Conservation (phyloP, 2,113 vertebrate genomes). For the Pimephales promelas region DNA sequence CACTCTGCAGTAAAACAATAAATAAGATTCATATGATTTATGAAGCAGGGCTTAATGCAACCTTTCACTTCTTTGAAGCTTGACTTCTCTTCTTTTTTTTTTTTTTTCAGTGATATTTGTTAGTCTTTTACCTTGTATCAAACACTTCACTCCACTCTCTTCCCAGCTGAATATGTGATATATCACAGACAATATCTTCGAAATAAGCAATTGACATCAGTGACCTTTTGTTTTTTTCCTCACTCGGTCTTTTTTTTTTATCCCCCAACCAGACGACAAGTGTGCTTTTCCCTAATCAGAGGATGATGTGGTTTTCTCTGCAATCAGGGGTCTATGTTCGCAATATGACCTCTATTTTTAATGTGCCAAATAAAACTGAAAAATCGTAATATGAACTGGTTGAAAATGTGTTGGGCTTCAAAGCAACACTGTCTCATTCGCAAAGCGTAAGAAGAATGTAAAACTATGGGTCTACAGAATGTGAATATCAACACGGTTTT, state of each 20-base stretch:
- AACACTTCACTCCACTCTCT: background rate
- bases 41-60: background rate
- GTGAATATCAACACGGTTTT: background rate
- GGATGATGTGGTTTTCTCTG: constrained; percentile 11
- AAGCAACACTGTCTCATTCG: background rate
- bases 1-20: background rate
- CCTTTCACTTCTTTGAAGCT: constrained; percentile 17
- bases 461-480: background rate
- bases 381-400: background rate
- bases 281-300: constrained; percentile 24
- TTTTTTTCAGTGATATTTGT: background rate
- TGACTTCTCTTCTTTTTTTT: background rate
- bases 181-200: background rate
- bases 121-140: no score
- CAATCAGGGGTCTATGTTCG: constrained; percentile 18
- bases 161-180: constrained; percentile 19
- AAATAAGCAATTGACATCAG: constrained; percentile 4
- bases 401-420: background rate
- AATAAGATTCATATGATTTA: constrained; percentile 9
- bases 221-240: background rate
- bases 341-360: constrained; percentile 48
- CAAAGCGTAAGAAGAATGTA: background rate
- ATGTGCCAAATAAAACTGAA: background rate
- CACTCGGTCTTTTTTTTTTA: background rate
- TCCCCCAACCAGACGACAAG: background rate